phyloP scores from a whole-genome alignment of 2,113 vertebrate genomes.

The Haemorhous mexicanus region DNA sequence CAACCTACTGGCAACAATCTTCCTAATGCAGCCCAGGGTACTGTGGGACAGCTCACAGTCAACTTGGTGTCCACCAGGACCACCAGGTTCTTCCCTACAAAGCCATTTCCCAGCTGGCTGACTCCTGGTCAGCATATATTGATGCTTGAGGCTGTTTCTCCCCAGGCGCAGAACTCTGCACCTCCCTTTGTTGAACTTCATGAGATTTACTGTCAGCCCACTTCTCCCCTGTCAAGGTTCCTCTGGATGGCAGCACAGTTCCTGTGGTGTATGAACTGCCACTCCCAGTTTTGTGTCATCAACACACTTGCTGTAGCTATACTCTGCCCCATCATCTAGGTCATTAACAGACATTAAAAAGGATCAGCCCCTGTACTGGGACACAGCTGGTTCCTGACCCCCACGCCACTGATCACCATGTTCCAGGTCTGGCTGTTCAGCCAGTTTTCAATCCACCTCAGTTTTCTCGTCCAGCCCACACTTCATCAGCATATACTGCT shows the following conservation, averaged over 20 bases:
- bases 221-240: neutral
- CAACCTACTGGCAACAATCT: neutral
- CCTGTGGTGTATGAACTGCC: neutral
- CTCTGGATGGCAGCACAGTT: neutral
- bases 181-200: neutral
- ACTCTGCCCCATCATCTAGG: neutral
- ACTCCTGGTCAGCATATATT: neutral
- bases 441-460: neutral
- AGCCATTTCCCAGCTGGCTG: neutral
- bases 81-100: neutral
- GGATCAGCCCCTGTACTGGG: neutral
- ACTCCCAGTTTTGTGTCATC: neutral
- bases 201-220: neutral
- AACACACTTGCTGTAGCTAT: neutral
- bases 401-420: neutral
- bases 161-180: neutral
- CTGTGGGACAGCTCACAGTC: fast-evolving
- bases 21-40: neutral
- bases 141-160: neutral
- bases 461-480: neutral
- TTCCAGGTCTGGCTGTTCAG: neutral
- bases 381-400: neutral
- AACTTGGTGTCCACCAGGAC: neutral
- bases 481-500: neutral
- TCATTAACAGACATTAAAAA: neutral